phyloP scores from a whole-genome alignment of 37 sponge, comb jelly and placozoan species.

The Theonella swinhoei region DNA sequence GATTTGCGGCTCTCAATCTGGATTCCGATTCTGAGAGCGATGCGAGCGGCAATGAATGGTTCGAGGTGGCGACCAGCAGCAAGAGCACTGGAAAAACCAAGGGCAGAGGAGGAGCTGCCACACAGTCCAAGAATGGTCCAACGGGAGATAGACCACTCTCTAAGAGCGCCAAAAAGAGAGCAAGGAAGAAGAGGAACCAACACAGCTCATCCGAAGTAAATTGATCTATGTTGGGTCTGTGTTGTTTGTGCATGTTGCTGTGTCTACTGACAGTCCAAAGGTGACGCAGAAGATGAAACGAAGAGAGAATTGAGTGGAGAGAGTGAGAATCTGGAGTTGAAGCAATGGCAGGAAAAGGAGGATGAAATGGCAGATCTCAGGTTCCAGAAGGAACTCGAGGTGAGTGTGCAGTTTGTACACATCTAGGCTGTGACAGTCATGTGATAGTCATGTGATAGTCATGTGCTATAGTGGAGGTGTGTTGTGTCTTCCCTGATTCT shows the following conservation, averaged over 20 bases:
- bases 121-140: not conserved
- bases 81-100: not conserved
- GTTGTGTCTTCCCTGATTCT: too few species aligned
- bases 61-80: not conserved
- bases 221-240: too few species aligned
- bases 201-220: constrained; percentile 1
- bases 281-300: not conserved
- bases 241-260: not conserved
- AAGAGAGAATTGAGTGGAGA: not conserved
- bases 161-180: constrained; percentile 59
- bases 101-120: not conserved
- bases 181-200: constrained; percentile 48
- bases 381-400: constrained; percentile 26
- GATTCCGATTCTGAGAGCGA: constrained; percentile 18
- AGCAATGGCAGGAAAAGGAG: not conserved
- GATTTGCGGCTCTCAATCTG: constrained; percentile 25
- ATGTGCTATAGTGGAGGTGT: too few species aligned
- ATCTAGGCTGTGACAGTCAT: too few species aligned
- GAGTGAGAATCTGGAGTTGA: not conserved
- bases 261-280: not conserved
- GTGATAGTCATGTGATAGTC: too few species aligned
- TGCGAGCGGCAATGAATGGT: constrained; percentile 19
- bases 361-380: constrained; percentile 12
- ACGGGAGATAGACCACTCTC: constrained; percentile 2
- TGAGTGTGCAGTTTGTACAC: not conserved